Evolutionary conservation across 2,113 vertebrate genomes (phyloP).

Genomic region (Zosterops pallidus): DNA sequence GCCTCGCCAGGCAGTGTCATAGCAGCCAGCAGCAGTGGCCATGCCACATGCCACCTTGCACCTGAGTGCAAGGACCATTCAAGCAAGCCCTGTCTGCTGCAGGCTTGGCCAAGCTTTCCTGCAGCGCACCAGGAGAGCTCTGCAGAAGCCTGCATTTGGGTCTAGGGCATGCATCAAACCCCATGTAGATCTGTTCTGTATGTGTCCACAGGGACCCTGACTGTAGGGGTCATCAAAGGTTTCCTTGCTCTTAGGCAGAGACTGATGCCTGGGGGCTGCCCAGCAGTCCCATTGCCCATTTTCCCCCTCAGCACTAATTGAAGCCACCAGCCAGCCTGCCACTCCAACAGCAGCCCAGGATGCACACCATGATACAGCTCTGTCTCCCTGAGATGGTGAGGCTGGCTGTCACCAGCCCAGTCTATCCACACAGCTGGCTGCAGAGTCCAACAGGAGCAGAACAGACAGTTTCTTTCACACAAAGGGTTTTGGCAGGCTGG

Average conservation of each 20-base stretch:
- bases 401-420: fast-evolving
- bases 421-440: fast-evolving
- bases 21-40: neutral
- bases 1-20: fast-evolving
- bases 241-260: neutral
- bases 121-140: neutral
- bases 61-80: neutral
- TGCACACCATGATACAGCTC: neutral
- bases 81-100: fast-evolving
- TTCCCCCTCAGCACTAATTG: fast-evolving
- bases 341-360: neutral
- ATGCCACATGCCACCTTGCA: neutral
- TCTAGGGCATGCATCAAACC: neutral
- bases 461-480: neutral
- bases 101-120: neutral
- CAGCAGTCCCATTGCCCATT: neutral
- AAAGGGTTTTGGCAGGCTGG: neutral
- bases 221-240: neutral
- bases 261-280: neutral
- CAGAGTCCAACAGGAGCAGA: neutral
- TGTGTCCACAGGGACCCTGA: neutral
- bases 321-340: neutral
- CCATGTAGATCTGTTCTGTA: neutral
- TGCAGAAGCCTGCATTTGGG: neutral
- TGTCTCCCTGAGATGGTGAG: neutral